Evolutionary conservation across 1,140 invertebrate species (phyloP).

Genomic region (Maconellicoccus hirsutus): DNA sequence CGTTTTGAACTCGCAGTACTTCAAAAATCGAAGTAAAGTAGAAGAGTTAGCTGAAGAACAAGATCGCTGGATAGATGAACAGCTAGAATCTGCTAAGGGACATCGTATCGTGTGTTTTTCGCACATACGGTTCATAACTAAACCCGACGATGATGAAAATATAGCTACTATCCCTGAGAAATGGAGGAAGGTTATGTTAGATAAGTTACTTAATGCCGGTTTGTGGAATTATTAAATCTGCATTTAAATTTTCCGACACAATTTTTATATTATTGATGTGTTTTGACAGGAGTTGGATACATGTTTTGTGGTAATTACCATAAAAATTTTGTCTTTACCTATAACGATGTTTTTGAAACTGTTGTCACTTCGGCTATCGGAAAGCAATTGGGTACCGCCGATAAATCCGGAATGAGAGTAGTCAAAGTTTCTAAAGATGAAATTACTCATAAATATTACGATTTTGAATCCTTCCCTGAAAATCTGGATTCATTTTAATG

Average conservation of each 20-base stretch:
- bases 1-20: conserved; percentile 44
- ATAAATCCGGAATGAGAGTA: conserved; percentile 39
- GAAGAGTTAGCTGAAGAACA: conserved; percentile 36
- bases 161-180: conserved; percentile 39
- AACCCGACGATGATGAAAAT: conserved; percentile 36
- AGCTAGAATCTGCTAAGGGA: conserved; percentile 30
- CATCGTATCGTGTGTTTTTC: conserved; percentile 40
- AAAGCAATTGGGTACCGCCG: conserved; percentile 36
- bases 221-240: not conserved
- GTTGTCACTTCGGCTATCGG: conserved; percentile 44
- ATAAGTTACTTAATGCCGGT: conserved; percentile 38
- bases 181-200: conserved; percentile 35
- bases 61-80: conserved; percentile 37
- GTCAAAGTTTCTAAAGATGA: conserved; percentile 35
- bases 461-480: conserved; percentile 21
- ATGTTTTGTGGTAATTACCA: conserved; percentile 48
- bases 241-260: not conserved
- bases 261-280: no score
- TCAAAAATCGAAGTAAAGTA: conserved; percentile 30
- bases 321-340: conserved; percentile 40
- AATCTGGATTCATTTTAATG: no score
- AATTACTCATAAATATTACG: conserved; percentile 36
- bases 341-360: conserved; percentile 37
- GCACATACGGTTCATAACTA: conserved; percentile 43
- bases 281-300: conserved; percentile 36